A percentile compares a stretch with the other conserved stretches of the same genome.
These are phyloP conservation scores for Typhlomys cinereus DNA, from an alignment of 2,113 vertebrate genomes.

Conservation along the genomic window DNA sequence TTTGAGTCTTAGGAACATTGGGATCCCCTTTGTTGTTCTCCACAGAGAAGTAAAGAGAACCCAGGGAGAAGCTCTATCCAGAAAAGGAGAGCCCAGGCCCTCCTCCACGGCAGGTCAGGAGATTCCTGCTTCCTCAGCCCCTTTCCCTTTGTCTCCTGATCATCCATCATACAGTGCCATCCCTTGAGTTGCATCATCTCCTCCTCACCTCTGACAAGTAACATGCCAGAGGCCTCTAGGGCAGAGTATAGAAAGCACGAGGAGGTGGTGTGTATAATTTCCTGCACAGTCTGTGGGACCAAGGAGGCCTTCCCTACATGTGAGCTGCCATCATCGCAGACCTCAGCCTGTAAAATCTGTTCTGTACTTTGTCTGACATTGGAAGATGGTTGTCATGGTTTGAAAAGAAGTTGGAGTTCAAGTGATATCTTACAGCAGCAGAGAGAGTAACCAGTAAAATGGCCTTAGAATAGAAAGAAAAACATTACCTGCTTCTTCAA, in stretches of 20 bases:
- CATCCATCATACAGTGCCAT: background rate
- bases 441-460: too few species aligned
- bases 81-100: background rate
- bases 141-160: background rate
- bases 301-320: background rate
- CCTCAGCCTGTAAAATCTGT: background rate
- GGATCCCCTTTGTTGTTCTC: background rate
- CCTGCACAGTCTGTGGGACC: background rate
- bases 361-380: background rate
- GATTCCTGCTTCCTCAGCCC: fast-evolving
- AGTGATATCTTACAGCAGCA: too few species aligned
- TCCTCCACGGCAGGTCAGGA: background rate
- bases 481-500: background rate
- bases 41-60: background rate
- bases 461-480: background rate
- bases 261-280: background rate
- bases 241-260: too few species aligned
- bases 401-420: too few species aligned
- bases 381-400: too few species aligned
- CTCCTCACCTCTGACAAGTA: background rate
- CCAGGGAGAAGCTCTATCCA: background rate
- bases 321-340: too few species aligned
- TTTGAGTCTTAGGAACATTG: background rate
- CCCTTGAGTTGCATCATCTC: too few species aligned
- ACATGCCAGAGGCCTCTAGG: background rate